Conservation (phyloP, 2,888 invertebrate species). For the Dryomyza anilis region DNA sequence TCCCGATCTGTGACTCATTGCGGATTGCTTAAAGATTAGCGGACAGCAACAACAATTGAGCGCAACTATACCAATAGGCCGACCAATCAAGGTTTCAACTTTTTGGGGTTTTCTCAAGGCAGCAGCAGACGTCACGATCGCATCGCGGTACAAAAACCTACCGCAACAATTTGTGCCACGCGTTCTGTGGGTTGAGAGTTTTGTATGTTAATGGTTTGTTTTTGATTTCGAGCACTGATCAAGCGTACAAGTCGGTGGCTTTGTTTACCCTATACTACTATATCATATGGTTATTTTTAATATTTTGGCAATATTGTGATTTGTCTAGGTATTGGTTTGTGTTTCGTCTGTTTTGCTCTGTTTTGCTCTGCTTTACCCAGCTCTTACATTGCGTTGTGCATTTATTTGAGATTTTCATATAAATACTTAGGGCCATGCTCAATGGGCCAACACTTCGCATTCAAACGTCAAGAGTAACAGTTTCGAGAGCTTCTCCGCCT, state of each 20-base stretch:
- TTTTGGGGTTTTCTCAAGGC: conserved; percentile 50
- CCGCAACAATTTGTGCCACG: conserved; percentile 13
- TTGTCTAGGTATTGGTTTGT: neutral
- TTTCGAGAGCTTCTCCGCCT: conserved; percentile 21
- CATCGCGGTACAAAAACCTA: neutral
- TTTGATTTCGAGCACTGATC: too few relatives aligned
- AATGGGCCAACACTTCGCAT: conserved; percentile 49
- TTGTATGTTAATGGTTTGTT: too few relatives aligned
- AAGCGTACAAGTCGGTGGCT: too few relatives aligned
- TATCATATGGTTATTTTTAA: neutral
- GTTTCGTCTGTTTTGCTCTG: neutral
- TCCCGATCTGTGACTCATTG: conserved; percentile 1
- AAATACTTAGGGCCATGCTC: conserved; percentile 47
- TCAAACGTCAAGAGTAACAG: conserved; percentile 42
- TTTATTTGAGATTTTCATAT: conserved; percentile 47
- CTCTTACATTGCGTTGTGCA: neutral
- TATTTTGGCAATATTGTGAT: neutral
- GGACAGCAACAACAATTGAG: neutral
- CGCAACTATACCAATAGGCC: neutral
- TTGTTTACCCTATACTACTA: too few relatives aligned
- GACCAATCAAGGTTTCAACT: conserved; percentile 37
- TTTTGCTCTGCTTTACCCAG: neutral
- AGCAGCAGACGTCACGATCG: neutral
- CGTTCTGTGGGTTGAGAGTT: conserved; percentile 24
- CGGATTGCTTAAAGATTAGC: neutral